Base-by-base conservation (phyloP, 2,113 vertebrate species). In the Nicator chloris region DNA sequence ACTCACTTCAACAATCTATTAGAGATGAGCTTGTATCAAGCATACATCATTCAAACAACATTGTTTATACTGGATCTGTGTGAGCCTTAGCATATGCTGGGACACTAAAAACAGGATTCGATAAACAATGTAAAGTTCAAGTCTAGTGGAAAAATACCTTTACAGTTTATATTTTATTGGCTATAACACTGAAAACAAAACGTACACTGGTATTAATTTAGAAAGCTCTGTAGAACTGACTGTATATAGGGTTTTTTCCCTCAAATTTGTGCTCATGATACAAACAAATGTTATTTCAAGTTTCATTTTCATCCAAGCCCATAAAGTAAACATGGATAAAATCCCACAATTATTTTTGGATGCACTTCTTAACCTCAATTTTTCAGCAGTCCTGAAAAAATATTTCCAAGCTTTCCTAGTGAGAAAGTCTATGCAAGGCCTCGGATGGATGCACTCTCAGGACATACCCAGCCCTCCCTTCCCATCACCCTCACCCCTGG, bases 1-100 rank as follows among this genome's bases (percentile, higher is more conserved):
- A 96, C 83, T 96, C 90, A 96, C 93, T 97, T 96, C 77, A 94
- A 88, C 88, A 87, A 96, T 63, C 63, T 96, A 96, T 86, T 95
- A 81, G 82, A 94, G 93, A 96, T 15, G n/a, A 96, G 82, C 77
- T 97, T 53, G 19, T 85, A 90, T 72, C 80, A 91, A 94, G 79
- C 49, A 13, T 96, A 95, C 81, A 94, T 92, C 45, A 92, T 92
- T 95, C 89, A 95, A 80, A 96, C 57, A 68, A 79, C 83, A 82
- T 61, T 93, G 86, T 96, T 93, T 51, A 59, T 88, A 94, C 17
- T 68, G 61, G 66, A 94, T 82, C 78, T 92, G 89, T 50, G 89
- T 96, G 82, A 97, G 82, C 90, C 70, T 86, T 92, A 96, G 93
- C 84, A 90, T 94, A 96, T 82, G 80, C 47, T 69, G 78, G 84